phyloP scores from a whole-genome alignment of 2,888 invertebrate genomes.

The Leucoma salicis region DNA sequence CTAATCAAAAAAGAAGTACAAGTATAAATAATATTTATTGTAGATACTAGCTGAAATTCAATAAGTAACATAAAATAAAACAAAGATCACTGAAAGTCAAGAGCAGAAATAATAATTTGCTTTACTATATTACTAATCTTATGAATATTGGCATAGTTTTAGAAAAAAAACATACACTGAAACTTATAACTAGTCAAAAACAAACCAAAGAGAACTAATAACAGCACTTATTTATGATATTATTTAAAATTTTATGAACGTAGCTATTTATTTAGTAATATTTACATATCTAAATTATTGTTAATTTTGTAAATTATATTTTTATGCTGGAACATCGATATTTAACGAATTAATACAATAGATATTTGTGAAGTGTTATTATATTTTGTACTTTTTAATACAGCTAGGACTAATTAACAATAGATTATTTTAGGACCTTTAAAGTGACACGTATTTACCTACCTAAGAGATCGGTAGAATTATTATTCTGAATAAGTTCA shows the following conservation, averaged over 20 bases:
- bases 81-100: too few relatives aligned
- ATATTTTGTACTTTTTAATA: slow-evolving; percentile 32
- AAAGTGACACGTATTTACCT: neutral
- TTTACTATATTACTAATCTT: slow-evolving; percentile 37
- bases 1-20: too few relatives aligned
- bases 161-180: slow-evolving; percentile 22
- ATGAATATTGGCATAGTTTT: slow-evolving; percentile 42
- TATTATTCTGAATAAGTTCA: neutral
- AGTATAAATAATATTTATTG: too few relatives aligned
- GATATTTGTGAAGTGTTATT: slow-evolving; percentile 17
- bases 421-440: neutral
- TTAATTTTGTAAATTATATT: slow-evolving; percentile 26
- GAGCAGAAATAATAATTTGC: too few relatives aligned
- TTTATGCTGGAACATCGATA: slow-evolving; percentile 40
- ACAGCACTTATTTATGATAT: slow-evolving; percentile 26
- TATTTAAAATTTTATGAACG: slow-evolving; percentile 15
- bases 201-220: slow-evolving; percentile 16
- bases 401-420: slow-evolving; percentile 4
- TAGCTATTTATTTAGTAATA: slow-evolving; percentile 11
- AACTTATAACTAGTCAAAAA: slow-evolving; percentile 20
- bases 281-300: slow-evolving; percentile 18
- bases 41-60: too few relatives aligned
- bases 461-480: neutral
- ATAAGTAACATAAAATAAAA: too few relatives aligned
- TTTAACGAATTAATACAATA: slow-evolving; percentile 43